Percentiles rank a stretch among this genome's conserved stretches.
Conservation (phyloP, 2,888 invertebrate species). For the Miltochrista miniata region DNA sequence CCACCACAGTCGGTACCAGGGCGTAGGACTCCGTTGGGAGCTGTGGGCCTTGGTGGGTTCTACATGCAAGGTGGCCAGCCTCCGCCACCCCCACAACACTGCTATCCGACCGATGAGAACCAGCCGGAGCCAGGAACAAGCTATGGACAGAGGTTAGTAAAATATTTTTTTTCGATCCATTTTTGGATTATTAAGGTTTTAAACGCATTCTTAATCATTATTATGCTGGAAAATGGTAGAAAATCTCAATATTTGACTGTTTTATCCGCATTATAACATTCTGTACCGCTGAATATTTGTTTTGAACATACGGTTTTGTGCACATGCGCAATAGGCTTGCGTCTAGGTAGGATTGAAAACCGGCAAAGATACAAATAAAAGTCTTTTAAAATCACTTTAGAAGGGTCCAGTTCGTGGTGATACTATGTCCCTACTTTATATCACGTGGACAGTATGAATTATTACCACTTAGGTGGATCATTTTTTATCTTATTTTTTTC, state of each 20-base stretch:
- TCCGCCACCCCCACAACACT: conserved; percentile 80
- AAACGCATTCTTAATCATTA: neutral
- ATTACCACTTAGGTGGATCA: no score
- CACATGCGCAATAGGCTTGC: conserved; percentile 38
- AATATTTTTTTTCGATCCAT: neutral
- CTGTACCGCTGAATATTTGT: conserved; percentile 28
- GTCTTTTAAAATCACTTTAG: no score
- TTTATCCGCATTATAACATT: conserved; percentile 17
- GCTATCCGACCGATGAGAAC: conserved; percentile 89
- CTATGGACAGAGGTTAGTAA: conserved; percentile 73
- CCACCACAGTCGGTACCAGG: conserved; percentile 86
- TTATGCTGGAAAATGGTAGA: neutral
- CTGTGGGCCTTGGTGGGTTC: conserved; percentile 94
- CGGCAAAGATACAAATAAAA: no score
- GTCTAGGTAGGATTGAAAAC: no score
- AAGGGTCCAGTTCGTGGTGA: no score
- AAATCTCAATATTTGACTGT: neutral
- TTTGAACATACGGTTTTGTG: conserved; percentile 37
- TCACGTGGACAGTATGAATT: no score
- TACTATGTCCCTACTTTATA: no score
- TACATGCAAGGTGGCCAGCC: conserved; percentile 89
- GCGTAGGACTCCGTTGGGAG: conserved; percentile 91
- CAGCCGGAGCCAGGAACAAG: conserved; percentile 87
- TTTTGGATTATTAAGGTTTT: neutral
- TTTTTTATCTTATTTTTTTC: no score